A percentile compares a stretch with the other conserved stretches of the same genome.
Conservation (phyloP, 2,113 vertebrate species). For the Gnathochromis pfefferi region DNA sequence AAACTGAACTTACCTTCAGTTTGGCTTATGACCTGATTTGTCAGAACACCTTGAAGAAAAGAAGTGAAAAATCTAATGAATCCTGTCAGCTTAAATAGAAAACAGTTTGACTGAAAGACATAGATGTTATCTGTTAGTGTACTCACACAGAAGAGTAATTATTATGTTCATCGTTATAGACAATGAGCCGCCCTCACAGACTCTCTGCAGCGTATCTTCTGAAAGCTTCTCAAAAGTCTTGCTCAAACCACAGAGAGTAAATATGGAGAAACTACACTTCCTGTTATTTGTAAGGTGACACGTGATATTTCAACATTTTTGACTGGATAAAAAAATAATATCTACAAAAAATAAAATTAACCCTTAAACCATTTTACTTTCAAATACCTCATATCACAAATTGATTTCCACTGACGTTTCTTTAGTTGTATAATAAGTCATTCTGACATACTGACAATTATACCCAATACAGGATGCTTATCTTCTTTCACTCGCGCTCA, state of each 20-base stretch:
- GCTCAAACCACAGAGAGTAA: background rate
- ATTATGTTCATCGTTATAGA: background rate
- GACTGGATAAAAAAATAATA: background rate
- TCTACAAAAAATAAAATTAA: background rate
- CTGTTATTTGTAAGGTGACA: background rate
- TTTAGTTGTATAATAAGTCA: background rate
- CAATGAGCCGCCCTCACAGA: background rate
- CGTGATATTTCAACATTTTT: background rate
- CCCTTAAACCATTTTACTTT: background rate
- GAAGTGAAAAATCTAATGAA: background rate
- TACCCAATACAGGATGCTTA: background rate
- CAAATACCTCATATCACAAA: background rate
- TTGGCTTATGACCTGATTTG: background rate
- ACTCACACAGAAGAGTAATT: constrained; percentile 15
- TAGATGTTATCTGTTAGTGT: background rate
- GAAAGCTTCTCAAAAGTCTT: background rate
- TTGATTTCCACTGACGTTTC: rapidly evolving
- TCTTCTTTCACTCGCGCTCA: rapidly evolving
- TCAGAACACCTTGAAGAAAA: background rate
- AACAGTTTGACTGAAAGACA: rapidly evolving
- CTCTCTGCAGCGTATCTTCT: background rate
- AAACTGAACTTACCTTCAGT: background rate
- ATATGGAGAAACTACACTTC: background rate
- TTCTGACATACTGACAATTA: background rate
- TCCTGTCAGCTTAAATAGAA: background rate